Conservation (phyloP, 1,140 invertebrate genomes). For the Telenomus remus region DNA sequence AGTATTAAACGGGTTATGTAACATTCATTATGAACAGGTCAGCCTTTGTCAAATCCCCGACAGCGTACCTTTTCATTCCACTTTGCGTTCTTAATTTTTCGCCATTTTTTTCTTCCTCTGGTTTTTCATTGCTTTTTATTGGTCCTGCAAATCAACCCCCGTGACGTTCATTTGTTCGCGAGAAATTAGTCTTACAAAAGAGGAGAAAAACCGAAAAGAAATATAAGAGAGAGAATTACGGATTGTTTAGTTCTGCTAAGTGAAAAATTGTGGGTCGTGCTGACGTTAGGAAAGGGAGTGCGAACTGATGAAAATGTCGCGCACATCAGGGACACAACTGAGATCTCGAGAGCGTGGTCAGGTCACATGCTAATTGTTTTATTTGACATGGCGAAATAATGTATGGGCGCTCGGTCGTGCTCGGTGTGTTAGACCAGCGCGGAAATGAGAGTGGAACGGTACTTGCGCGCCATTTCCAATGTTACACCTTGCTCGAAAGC, state of each 20-base stretch:
- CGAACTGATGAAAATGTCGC: conserved; percentile 75
- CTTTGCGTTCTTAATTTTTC: conserved; percentile 10
- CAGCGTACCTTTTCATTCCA: conserved; percentile 48
- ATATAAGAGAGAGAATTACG: too few species aligned
- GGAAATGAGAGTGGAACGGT: conserved; percentile 56
- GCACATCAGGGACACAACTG: conserved; percentile 71
- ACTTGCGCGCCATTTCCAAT: conserved; percentile 43
- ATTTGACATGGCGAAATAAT: conserved; percentile 77
- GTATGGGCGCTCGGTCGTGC: conserved; percentile 59
- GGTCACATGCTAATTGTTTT: conserved; percentile 76
- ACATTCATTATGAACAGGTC: conserved; percentile 75
- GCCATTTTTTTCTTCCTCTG: not conserved
- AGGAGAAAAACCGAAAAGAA: too few species aligned
- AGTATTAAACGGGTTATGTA: conserved; percentile 77
- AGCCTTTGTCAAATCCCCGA: conserved; percentile 75
- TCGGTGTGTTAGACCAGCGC: conserved; percentile 51
- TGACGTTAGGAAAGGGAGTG: conserved; percentile 17
- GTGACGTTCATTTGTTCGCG: too few species aligned
- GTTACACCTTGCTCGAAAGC: conserved; percentile 46
- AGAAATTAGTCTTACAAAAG: too few species aligned
- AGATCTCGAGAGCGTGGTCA: conserved; percentile 68
- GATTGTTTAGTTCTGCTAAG: not conserved
- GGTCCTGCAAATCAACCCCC: not conserved
- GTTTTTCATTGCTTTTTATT: not conserved
- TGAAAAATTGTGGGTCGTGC: too few species aligned